These are phyloP conservation scores for Netelia melanura DNA, from an alignment of 2,888 invertebrate species.

Conservation along the genomic window DNA sequence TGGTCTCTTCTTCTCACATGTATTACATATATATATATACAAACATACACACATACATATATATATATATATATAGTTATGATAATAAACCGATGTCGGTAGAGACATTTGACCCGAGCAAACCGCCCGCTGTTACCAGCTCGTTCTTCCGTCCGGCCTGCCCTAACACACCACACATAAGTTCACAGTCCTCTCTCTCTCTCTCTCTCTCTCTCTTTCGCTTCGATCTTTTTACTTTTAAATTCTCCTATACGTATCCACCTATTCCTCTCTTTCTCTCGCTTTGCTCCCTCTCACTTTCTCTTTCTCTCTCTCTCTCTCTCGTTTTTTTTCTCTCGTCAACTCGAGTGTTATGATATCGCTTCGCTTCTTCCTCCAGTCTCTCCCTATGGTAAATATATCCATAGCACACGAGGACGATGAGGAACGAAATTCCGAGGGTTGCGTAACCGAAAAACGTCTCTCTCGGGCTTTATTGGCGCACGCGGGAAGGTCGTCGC, in stretches of 20 bases:
- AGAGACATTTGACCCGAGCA: conserved; percentile 82
- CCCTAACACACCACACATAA: conserved; percentile 54
- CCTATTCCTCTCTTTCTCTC: conserved; percentile 19
- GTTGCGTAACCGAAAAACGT: conserved; percentile 51
- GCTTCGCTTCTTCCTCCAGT: conserved; percentile 69
- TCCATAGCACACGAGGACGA: conserved; percentile 26
- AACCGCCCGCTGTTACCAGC: conserved; percentile 82
- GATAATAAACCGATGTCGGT: conserved; percentile 80
- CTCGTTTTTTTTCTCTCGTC: conserved; percentile 27
- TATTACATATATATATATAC: background rate
- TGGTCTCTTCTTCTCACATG: conserved; percentile 26
- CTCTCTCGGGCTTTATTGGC: conserved; percentile 39
- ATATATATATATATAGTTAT: conserved; percentile 45
- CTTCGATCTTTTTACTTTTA: conserved; percentile 57
- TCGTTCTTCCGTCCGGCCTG: conserved; percentile 77
- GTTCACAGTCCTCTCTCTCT: conserved; percentile 10
- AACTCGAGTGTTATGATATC: conserved; percentile 78
- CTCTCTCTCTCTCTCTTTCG: conserved; percentile 2
- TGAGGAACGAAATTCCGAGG: conserved; percentile 37
- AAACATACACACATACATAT: background rate
- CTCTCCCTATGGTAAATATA: conserved; percentile 24
- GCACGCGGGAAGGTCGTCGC: conserved; percentile 50
- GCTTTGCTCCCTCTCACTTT: background rate
- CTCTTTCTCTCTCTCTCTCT: background rate
- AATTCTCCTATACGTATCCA: conserved; percentile 51